phyloP scores from a whole-genome alignment of 2,797 vertebrate species.

The Eulemur albifrons region DNA sequence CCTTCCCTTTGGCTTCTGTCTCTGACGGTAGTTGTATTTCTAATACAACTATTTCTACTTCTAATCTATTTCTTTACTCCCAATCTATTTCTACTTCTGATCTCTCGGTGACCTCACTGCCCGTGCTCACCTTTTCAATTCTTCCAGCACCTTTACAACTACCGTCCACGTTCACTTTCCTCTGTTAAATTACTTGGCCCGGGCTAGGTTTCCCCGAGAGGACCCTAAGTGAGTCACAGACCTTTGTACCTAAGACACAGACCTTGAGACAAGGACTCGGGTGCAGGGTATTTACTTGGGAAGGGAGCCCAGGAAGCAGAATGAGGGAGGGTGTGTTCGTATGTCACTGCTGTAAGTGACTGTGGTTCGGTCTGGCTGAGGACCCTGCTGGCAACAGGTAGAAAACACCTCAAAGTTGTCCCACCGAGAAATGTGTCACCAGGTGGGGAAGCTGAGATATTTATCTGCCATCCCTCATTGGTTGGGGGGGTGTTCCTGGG shows the following conservation, averaged over 20 bases:
- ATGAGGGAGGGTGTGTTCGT: fast-evolving
- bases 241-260: background rate
- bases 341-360: fast-evolving
- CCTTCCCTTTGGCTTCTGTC: background rate
- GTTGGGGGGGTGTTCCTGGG: background rate
- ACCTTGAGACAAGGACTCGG: background rate
- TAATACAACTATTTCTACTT: background rate
- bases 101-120: background rate
- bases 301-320: background rate
- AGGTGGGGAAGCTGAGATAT: background rate
- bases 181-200: background rate
- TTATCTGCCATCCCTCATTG: background rate
- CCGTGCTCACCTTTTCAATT: background rate
- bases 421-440: background rate
- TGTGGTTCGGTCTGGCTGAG: background rate
- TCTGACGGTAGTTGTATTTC: background rate
- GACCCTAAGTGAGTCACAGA: background rate
- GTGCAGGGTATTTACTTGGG: background rate
- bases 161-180: fast-evolving
- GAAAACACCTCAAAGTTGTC: background rate
- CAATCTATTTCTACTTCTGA: background rate
- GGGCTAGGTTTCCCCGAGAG: background rate
- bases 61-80: background rate
- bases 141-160: background rate
- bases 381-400: background rate